These are phyloP conservation scores for Patagioenas fasciata DNA, from an alignment of 2,113 vertebrate genomes.

Conservation along the genomic window DNA sequence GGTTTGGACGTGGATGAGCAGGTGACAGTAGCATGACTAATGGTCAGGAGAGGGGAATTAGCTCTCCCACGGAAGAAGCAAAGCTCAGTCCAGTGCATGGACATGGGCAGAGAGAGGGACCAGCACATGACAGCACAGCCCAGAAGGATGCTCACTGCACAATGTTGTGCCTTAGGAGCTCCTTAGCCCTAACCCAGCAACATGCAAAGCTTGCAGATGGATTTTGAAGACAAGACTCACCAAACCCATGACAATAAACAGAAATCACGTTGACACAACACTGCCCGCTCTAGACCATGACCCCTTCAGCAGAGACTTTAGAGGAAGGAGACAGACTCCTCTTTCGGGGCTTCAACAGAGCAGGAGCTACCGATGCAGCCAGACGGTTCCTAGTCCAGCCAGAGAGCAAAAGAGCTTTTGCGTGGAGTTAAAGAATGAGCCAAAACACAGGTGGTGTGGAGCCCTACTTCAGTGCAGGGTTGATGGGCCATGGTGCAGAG, in stretches of 20 bases:
- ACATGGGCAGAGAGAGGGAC: not conserved
- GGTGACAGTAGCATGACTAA: not conserved
- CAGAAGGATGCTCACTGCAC: not conserved
- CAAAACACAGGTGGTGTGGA: fast-evolving
- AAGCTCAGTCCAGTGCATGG: not conserved
- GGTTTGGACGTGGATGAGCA: not conserved
- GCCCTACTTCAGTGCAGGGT: fast-evolving
- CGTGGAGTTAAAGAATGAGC: not conserved
- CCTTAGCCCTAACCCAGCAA: not conserved
- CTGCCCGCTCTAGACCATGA: not conserved
- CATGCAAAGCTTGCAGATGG: not conserved
- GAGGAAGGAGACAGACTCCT: not conserved
- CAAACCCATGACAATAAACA: not conserved
- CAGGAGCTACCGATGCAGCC: not conserved
- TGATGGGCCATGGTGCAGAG: not conserved
- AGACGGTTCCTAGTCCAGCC: not conserved
- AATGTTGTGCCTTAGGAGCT: fast-evolving
- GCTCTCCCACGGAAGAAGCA: not conserved
- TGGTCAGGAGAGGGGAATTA: not conserved
- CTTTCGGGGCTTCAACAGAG: not conserved
- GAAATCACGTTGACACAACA: not conserved
- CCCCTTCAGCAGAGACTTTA: not conserved
- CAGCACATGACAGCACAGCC: not conserved
- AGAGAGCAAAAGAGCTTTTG: not conserved
- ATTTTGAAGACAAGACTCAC: not conserved